Percentiles rank a stretch among this genome's conserved stretches.
These are phyloP conservation scores for Scaptomyza cyrtandrae DNA, from an alignment of 2,888 invertebrate genomes.

Conservation along the genomic window DNA sequence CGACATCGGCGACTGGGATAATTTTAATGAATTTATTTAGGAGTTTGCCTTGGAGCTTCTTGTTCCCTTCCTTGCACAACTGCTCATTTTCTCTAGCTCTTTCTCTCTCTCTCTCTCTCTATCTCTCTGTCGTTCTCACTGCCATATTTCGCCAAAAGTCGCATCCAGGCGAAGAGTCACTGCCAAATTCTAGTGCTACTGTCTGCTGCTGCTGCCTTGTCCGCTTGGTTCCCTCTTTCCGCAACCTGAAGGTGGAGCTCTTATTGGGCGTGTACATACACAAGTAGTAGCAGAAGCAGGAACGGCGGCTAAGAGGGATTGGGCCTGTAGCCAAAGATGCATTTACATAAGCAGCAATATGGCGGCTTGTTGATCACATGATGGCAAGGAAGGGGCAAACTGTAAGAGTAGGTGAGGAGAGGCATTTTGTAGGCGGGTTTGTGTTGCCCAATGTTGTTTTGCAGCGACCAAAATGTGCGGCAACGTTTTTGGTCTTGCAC, in stretches of 20 bases:
- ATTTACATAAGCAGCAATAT: slow-evolving; percentile 71
- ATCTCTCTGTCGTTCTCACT: slow-evolving; percentile 22
- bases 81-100: slow-evolving; percentile 2
- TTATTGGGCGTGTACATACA: slow-evolving; percentile 46
- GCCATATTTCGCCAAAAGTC: slow-evolving; percentile 43
- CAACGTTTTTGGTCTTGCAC: slow-evolving; percentile 81
- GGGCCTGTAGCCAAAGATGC: slow-evolving; percentile 35
- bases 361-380: slow-evolving; percentile 62
- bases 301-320: background rate
- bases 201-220: slow-evolving; percentile 4
- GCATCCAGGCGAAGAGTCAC: slow-evolving; percentile 11
- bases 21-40: slow-evolving; percentile 82
- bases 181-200: slow-evolving; percentile 7
- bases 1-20: slow-evolving; percentile 67
- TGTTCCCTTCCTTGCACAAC: slow-evolving; percentile 1
- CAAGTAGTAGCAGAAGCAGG: background rate
- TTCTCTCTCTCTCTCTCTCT: background rate
- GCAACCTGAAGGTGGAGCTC: slow-evolving; percentile 37
- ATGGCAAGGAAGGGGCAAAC: too few species aligned
- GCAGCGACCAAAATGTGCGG: slow-evolving; percentile 81
- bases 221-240: slow-evolving; percentile 1
- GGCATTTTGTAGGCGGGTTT: slow-evolving; percentile 27
- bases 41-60: slow-evolving; percentile 54
- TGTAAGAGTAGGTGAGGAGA: too few species aligned
- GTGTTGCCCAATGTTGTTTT: slow-evolving; percentile 68